These are phyloP conservation scores for Drymodes brunneopygia DNA, from an alignment of 2,113 vertebrate genomes.

Conservation along the genomic window DNA sequence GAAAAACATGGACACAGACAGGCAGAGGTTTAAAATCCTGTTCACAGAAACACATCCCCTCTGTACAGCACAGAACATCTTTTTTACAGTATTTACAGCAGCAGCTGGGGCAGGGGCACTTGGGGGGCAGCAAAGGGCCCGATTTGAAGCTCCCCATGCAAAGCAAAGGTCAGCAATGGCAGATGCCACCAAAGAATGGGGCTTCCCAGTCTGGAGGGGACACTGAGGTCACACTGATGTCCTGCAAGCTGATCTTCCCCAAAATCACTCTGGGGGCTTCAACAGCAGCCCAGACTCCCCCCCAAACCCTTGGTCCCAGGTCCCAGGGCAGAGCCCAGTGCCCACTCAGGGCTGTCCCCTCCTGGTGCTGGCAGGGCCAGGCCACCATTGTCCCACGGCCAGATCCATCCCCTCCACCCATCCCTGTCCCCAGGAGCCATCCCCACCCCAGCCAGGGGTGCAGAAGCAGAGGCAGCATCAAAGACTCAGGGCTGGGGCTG, in stretches of 20 bases:
- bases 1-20: not conserved
- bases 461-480: not conserved
- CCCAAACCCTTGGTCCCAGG: not conserved
- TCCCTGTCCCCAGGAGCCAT: not conserved
- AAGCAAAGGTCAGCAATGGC: not conserved
- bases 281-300: not conserved
- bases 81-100: slow-evolving; percentile 37
- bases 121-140: not conserved
- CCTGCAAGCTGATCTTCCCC: not conserved
- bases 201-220: not conserved
- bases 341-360: not conserved
- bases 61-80: not conserved
- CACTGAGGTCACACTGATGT: rapidly evolving
- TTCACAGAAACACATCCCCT: not conserved
- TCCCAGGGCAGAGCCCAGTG: not conserved
- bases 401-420: rapidly evolving
- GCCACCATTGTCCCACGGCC: not conserved
- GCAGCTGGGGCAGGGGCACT: not conserved
- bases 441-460: not conserved
- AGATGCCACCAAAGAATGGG: not conserved
- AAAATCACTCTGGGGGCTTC: not conserved
- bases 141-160: rapidly evolving
- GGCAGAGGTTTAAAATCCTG: not conserved
- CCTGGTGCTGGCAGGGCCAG: not conserved
- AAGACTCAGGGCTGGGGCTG: not conserved